Percentiles rank a stretch among this genome's conserved stretches.
These are phyloP conservation scores for Cryptoprocta ferox DNA, from an alignment of 2,797 vertebrate genomes.

Conservation along the genomic window DNA sequence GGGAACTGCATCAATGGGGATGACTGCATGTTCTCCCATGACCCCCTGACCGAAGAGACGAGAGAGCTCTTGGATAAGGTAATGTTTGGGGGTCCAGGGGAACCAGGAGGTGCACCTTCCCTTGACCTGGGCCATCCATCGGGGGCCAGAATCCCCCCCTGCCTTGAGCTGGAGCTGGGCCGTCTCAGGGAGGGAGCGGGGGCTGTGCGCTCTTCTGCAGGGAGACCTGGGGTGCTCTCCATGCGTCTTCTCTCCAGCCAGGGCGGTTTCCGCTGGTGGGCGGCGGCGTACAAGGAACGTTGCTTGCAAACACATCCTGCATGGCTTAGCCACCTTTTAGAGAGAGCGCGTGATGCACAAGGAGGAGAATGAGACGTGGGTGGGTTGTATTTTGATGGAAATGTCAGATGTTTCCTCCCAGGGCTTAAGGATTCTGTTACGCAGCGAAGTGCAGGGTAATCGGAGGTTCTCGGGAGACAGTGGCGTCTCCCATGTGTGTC, in stretches of 20 bases:
- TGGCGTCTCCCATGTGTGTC: accelerated
- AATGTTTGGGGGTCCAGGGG: not conserved
- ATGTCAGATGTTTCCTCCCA: not conserved
- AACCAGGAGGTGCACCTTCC: accelerated
- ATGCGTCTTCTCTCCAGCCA: accelerated
- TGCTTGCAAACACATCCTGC: not conserved
- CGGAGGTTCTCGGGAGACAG: not conserved
- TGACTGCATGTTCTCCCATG: constrained; percentile 98
- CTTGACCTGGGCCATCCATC: accelerated
- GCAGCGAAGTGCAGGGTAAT: not conserved
- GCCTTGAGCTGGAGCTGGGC: not conserved
- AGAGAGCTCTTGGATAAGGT: constrained; percentile 97
- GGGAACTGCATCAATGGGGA: constrained; percentile 97
- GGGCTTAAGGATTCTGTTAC: not conserved
- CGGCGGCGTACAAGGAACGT: not conserved
- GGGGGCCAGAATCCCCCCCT: not conserved
- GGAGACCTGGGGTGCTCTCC: not conserved
- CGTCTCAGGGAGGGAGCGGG: not conserved
- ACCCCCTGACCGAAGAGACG: constrained; percentile 93
- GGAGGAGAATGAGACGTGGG: not conserved
- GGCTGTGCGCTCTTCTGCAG: not conserved
- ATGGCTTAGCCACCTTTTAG: not conserved
- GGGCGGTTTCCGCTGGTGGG: no score
- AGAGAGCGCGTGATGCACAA: not conserved
- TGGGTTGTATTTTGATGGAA: not conserved